Base-by-base conservation (phyloP, 2,797 vertebrate genomes). In the Eleutherodactylus coqui region DNA sequence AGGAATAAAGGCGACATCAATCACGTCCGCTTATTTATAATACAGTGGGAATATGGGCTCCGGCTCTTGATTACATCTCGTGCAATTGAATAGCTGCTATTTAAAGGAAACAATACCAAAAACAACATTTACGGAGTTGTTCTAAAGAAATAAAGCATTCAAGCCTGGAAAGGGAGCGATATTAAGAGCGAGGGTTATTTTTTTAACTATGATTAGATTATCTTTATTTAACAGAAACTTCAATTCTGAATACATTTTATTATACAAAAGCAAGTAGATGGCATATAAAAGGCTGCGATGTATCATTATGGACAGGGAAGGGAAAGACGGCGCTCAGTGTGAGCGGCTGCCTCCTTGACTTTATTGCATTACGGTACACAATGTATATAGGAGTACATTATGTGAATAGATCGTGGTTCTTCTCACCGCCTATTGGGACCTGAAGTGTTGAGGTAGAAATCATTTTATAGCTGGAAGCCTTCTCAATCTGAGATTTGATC, bases 1-100 rank as follows among this genome's bases (percentile, higher is more conserved):
- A 79, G 73, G 70, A 45, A 58, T 83, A 87, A 79, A 83, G 62
- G 38, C 27, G 45, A 29, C 70, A 76, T n/a, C 49, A 81, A 34
- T 75, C 72, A 55, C 58, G 45, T 77, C 19, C 13, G 51, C 38
- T 62, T 83, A 79, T 79, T 79, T 73, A 64, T 11, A 69, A 29
- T n/a, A 9, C 19, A 17, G 21, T 13, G 38, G 38, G 47, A 76
- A 86, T 76, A 67, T 55, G 24, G 81, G 55, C 29, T 51, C 36
- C 7, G 29, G 13, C 14, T 85, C 55, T 7, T 47, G 51, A 85
- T 79, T 79, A 14, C 27, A 58, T 80, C 29, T 80, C 16, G 9
- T 41, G 27, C 70, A 27, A 11, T 75, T 60, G 19, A 76, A 69
- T 51, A 53, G 75, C 58, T 8, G 24, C 21, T 45, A 38, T 34